A percentile compares a stretch with the other conserved stretches of the same genome.
phyloP scores from a whole-genome alignment of 1,140 invertebrate genomes.

The Rhagoletis zephyria region DNA sequence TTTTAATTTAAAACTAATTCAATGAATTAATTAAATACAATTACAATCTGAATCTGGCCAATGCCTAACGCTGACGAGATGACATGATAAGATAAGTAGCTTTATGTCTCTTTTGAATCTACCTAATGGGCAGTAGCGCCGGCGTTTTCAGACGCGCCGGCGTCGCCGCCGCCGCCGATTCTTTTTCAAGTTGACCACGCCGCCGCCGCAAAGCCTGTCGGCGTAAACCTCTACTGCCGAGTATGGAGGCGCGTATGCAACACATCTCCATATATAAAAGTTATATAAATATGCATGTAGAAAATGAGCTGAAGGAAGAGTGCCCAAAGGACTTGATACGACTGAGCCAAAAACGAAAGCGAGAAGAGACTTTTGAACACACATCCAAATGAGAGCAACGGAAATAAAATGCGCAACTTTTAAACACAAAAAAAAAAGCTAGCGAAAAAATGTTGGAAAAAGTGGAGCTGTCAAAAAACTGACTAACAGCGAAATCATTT shows the following conservation, averaged over 20 bases:
- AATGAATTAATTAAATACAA: too few relatives aligned
- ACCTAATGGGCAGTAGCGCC: too few relatives aligned
- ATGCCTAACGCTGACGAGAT: too few relatives aligned
- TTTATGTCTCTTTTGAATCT: too few relatives aligned
- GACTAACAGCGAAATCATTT: neutral
- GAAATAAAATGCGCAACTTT: constrained; percentile 33
- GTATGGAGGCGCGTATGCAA: neutral
- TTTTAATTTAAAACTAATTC: too few relatives aligned
- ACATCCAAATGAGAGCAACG: neutral
- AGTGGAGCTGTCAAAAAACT: neutral
- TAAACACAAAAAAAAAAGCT: neutral
- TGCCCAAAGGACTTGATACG: constrained; percentile 5
- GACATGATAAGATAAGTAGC: too few relatives aligned
- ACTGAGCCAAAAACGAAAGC: neutral
- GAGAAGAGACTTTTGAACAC: neutral
- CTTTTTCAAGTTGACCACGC: too few relatives aligned
- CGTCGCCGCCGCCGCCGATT: too few relatives aligned
- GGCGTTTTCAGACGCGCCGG: too few relatives aligned
- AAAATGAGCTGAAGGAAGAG: neutral
- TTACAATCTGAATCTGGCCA: too few relatives aligned
- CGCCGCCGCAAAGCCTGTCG: too few relatives aligned
- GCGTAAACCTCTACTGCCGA: too few relatives aligned
- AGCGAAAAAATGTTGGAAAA: neutral
- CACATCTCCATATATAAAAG: neutral
- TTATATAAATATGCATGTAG: neutral